Conservation (phyloP, 2,113 vertebrate species). For the Excalfactoria chinensis region DNA sequence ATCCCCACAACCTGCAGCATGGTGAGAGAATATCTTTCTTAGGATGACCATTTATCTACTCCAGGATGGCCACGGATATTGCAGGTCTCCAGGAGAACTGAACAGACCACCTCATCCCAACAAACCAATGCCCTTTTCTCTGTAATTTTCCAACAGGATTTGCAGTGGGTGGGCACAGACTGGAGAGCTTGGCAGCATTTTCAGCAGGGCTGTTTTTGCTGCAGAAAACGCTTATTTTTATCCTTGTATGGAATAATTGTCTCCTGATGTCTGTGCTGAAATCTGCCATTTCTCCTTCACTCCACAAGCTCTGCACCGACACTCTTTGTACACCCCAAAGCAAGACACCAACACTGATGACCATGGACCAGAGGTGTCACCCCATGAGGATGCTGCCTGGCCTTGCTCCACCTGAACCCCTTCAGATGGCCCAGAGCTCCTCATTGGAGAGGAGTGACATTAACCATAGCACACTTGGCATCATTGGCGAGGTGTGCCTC, state of each 20-base stretch:
- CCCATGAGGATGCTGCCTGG: neutral
- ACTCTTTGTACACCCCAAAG: neutral
- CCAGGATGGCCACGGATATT: neutral
- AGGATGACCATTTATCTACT: rapidly evolving
- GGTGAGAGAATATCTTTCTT: neutral
- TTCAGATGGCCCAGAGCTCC: neutral
- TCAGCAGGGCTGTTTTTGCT: neutral
- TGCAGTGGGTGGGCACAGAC: neutral
- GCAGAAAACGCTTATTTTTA: neutral
- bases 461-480: neutral
- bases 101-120: neutral
- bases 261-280: neutral
- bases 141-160: neutral
- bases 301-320: neutral
- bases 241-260: neutral
- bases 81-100: neutral
- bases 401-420: neutral
- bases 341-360: neutral
- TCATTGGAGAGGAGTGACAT: rapidly evolving
- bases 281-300: neutral
- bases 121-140: rapidly evolving
- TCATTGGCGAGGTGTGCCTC: rapidly evolving
- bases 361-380: neutral
- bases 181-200: neutral
- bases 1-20: neutral